Conservation (phyloP, 2,888 invertebrate genomes). For the Apamea crenata region DNA sequence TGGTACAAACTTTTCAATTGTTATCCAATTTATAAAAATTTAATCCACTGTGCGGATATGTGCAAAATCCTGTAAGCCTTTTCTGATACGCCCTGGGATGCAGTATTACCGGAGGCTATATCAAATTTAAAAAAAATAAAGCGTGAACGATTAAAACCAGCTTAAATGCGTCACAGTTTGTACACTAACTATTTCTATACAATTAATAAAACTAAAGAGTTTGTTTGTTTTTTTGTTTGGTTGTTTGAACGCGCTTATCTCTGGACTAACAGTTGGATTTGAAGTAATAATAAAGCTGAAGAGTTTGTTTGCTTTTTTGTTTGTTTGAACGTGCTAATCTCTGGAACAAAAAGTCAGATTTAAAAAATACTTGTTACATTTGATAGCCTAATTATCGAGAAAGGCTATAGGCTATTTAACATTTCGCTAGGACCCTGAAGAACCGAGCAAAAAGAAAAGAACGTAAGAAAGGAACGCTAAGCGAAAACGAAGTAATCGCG, state of each 20-base stretch:
- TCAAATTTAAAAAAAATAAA: slow-evolving; percentile 7
- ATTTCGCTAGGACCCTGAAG: not conserved
- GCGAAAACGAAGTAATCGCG: not conserved
- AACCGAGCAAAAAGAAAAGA: not conserved
- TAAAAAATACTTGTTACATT: too few species aligned
- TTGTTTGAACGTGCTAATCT: too few species aligned
- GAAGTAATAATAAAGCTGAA: too few species aligned
- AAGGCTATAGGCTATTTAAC: not conserved
- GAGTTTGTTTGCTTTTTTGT: too few species aligned
- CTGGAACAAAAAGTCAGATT: too few species aligned
- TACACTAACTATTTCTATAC: not conserved
- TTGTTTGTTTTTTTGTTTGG: too few species aligned
- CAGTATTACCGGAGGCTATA: slow-evolving; percentile 4
- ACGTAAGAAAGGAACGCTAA: not conserved
- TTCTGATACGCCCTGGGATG: slow-evolving; percentile 17
- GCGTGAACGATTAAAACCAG: not conserved
- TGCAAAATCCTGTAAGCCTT: slow-evolving; percentile 26
- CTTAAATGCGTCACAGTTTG: not conserved
- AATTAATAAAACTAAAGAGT: too few species aligned
- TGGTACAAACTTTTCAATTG: slow-evolving; percentile 29
- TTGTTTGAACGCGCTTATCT: too few species aligned
- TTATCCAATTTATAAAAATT: slow-evolving; percentile 46
- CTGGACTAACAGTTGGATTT: too few species aligned
- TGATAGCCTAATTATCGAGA: too few species aligned
- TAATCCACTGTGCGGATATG: slow-evolving; percentile 34